Conservation (phyloP, 2,113 vertebrate genomes). For the Mormyrus lacerda region DNA sequence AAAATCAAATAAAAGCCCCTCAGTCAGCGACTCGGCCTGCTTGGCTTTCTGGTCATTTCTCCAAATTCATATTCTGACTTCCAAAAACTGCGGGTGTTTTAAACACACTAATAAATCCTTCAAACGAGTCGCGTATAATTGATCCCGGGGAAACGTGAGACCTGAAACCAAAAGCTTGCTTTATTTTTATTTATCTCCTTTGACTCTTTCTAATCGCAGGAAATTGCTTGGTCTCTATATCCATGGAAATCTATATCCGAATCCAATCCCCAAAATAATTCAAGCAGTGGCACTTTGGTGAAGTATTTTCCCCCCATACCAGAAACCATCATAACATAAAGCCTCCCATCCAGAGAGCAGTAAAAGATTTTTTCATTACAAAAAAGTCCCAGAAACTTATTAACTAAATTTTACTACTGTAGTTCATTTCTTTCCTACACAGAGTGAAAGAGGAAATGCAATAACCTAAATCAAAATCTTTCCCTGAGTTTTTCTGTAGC, state of each 20-base stretch:
- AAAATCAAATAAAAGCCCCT: conserved; percentile 15
- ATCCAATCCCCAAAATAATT: conserved; percentile 55
- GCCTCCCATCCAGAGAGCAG: conserved; percentile 54
- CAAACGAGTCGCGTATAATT: conserved; percentile 51
- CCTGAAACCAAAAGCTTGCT: conserved; percentile 46
- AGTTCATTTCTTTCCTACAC: conserved; percentile 41
- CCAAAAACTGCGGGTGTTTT: conserved; percentile 44
- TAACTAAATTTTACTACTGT: conserved; percentile 57
- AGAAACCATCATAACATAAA: conserved; percentile 36
- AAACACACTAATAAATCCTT: conserved; percentile 49
- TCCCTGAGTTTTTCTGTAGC: conserved; percentile 43
- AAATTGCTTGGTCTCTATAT: conserved; percentile 50
- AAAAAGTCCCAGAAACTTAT: conserved; percentile 58
- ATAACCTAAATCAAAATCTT: conserved; percentile 53
- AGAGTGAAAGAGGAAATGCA: conserved; percentile 47
- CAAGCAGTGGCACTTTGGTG: conserved; percentile 50
- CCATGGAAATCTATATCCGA: conserved; percentile 36
- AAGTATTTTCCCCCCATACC: conserved; percentile 34
- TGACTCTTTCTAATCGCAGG: conserved; percentile 50
- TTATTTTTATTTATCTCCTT: conserved; percentile 52
- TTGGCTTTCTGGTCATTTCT: background rate
- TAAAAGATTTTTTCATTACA: conserved; percentile 54
- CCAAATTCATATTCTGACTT: conserved; percentile 30
- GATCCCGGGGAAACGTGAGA: conserved; percentile 55
- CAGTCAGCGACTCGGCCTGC: background rate